Conservation (phyloP, 1,140 invertebrate species). For the Pachypsylla venusta region DNA sequence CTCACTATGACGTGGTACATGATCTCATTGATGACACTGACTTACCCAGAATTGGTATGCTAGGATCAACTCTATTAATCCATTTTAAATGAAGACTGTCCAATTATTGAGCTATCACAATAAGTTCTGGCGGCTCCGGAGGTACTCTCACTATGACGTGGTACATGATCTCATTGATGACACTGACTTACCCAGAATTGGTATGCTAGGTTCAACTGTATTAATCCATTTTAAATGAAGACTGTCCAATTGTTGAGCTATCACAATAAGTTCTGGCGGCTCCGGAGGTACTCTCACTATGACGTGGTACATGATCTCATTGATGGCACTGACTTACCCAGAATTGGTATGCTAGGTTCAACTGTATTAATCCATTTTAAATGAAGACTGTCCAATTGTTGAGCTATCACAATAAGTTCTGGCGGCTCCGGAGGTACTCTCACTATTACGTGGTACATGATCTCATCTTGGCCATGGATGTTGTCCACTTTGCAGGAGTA, state of each 20-base stretch:
- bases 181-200: constrained; percentile 38
- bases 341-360: constrained; percentile 51
- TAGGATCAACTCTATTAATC: constrained; percentile 50
- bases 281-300: constrained; percentile 57
- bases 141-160: too few relatives aligned
- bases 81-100: constrained; percentile 52
- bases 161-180: constrained; percentile 5
- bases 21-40: constrained; percentile 6
- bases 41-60: constrained; percentile 47
- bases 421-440: constrained; percentile 54
- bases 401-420: constrained; percentile 47
- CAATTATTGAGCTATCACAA: constrained; percentile 49
- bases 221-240: constrained; percentile 50
- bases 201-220: constrained; percentile 51
- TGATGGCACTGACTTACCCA: constrained; percentile 31
- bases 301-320: not conserved
- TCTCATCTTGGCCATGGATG: constrained; percentile 65
- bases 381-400: constrained; percentile 50
- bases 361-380: constrained; percentile 51
- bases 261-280: constrained; percentile 46
- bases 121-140: constrained; percentile 46
- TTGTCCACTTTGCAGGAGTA: constrained; percentile 79
- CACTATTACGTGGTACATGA: constrained; percentile 52
- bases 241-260: constrained; percentile 51
- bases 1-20: too few relatives aligned